Conservation (phyloP, 2,888 invertebrate species). For the Acronicta aceris region DNA sequence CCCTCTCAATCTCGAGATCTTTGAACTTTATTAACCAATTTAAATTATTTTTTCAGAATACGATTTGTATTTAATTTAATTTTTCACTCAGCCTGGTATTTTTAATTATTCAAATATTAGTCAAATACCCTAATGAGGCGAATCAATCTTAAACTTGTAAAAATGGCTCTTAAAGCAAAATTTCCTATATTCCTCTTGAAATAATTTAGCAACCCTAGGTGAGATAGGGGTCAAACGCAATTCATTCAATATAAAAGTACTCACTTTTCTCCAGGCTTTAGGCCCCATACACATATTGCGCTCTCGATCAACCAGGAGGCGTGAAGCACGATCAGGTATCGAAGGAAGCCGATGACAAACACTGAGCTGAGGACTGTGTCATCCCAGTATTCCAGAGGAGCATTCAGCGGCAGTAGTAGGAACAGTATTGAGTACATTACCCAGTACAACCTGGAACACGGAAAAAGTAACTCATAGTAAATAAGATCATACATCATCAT, state of each 20-base stretch:
- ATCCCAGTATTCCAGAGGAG: constrained; percentile 94
- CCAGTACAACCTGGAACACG: constrained; percentile 91
- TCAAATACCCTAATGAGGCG: too few species aligned
- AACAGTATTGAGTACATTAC: constrained; percentile 91
- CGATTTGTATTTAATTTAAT: too few species aligned
- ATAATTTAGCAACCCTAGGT: too few species aligned
- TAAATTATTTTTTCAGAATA: too few species aligned
- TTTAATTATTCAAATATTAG: too few species aligned
- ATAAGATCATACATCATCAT: not conserved
- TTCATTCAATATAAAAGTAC: constrained; percentile 55
- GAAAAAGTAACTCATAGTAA: not conserved
- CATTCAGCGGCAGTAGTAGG: constrained; percentile 92
- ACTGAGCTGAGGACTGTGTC: constrained; percentile 90
- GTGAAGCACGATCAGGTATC: constrained; percentile 91
- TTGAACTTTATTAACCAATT: too few species aligned
- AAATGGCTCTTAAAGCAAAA: too few species aligned
- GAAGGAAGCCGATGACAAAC: constrained; percentile 92
- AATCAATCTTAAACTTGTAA: too few species aligned
- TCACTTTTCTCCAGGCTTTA: constrained; percentile 92
- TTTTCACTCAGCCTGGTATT: too few species aligned
- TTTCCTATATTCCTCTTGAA: too few species aligned
- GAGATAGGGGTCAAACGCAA: too few species aligned
- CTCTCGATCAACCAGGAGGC: constrained; percentile 93
- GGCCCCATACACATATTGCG: constrained; percentile 92
- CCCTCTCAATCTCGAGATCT: too few species aligned